Evolutionary conservation across 2,113 vertebrate genomes (phyloP).

Genomic region (Corythornis cristatus): DNA sequence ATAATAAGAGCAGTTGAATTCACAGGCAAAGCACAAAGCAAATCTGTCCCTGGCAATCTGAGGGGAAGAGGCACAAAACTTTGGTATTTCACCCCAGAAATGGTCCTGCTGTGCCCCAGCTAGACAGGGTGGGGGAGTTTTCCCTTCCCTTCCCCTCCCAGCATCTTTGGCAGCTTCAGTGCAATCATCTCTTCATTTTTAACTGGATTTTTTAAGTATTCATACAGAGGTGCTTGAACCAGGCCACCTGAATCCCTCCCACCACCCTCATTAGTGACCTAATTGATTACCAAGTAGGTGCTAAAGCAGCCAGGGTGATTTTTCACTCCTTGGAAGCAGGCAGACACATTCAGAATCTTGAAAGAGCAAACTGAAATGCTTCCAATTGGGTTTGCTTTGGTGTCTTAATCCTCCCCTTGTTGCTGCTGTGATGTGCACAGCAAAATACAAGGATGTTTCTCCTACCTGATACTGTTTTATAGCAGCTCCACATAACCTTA

Average conservation of each 20-base stretch:
- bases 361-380: neutral
- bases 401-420: neutral
- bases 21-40: neutral
- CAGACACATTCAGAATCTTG: neutral
- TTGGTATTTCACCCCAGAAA: neutral
- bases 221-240: neutral
- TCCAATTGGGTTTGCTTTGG: neutral
- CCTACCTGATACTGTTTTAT: neutral
- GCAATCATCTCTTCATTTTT: neutral
- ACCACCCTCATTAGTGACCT: neutral
- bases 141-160: neutral
- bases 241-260: neutral
- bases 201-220: neutral
- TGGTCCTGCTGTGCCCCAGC: accelerated
- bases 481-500: neutral
- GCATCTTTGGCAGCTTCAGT: neutral
- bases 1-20: neutral
- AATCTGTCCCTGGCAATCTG: neutral
- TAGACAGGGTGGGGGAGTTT: neutral
- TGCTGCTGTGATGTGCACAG: neutral
- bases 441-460: neutral
- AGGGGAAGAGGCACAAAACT: neutral
- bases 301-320: neutral
- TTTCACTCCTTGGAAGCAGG: neutral
- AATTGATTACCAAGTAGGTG: neutral